Evolutionary conservation across 2,797 vertebrate species (phyloP), one percentile per base, ranked within the genome.

Genomic region (Hippoglossus hippoglossus): DNA sequence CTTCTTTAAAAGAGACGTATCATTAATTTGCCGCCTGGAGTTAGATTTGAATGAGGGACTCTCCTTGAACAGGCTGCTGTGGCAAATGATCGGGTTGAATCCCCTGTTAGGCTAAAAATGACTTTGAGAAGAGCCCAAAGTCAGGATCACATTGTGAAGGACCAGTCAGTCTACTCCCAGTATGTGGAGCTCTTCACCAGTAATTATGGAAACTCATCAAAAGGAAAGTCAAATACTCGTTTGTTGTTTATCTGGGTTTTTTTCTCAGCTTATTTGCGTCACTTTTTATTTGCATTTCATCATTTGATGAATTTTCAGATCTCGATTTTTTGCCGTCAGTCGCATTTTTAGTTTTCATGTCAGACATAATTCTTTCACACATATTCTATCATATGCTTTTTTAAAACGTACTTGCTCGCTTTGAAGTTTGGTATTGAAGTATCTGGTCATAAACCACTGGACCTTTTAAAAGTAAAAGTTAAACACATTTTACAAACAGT

Each of bases 11-110:
- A 75, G 69, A 82, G 65, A 80, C 46, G 0, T 78, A 47, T 90
- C 86, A 84, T 93, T 91, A 88, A 83, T 86, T 87, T 71, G 74
- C 60, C 22, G 84, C 89, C 88, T 28, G 69, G 49, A 89, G 87
- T 78, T 34, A 83, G 58, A 63, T 66, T 76, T 31, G 28, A 31
- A 31, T 9, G 28, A 31, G 76, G 25, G 31, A 41, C 49, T 80
- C 39, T 53, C 52, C 68, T 75, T 67, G 62, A 72, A 67, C 57
- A 64, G 44, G 16, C 34, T 25, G 49, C 62, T 47, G n/a, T 50
- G 39, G 18, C 39, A 80, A 81, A 79, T 16, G 46, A 75, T 55
- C 16, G 10, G 39, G 6, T 46, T 7, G 61, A 64, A 63, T 66
- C 16, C 0, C 8, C 46, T 66, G 4, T 77, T 11, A 80, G 77